Evolutionary conservation across 2,888 invertebrate species (phyloP).

Genomic region (Alcis repandata): DNA sequence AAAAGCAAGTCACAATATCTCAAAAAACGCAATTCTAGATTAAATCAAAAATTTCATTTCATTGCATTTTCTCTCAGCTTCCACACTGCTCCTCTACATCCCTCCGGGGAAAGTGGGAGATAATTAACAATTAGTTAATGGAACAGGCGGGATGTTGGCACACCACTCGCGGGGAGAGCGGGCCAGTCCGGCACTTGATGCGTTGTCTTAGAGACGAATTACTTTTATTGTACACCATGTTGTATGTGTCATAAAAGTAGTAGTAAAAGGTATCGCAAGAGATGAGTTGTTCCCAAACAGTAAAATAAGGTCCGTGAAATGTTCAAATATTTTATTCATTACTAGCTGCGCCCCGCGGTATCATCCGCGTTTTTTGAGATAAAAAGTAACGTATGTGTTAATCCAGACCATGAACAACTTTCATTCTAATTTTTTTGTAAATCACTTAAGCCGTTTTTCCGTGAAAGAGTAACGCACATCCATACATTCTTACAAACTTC

Average conservation of each 20-base stretch:
- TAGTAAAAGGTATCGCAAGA: too few relatives aligned
- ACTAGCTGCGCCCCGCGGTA: too few relatives aligned
- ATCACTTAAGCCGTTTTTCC: too few relatives aligned
- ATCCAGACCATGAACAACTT: too few relatives aligned
- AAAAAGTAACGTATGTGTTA: too few relatives aligned
- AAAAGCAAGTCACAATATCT: background rate
- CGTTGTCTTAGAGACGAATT: constrained; percentile 37
- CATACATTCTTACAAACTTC: too few relatives aligned
- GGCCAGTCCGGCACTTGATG: constrained; percentile 9
- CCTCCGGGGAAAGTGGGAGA: constrained; percentile 47
- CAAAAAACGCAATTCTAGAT: background rate
- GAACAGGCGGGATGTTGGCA: constrained; percentile 55
- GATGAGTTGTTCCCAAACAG: too few relatives aligned
- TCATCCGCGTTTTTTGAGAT: too few relatives aligned
- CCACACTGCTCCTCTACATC: constrained; percentile 22
- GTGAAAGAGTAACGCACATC: too few relatives aligned
- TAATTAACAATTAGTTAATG: constrained; percentile 63
- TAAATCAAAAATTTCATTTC: background rate
- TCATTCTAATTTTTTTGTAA: too few relatives aligned
- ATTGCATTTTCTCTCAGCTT: constrained; percentile 5
- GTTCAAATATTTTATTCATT: too few relatives aligned
- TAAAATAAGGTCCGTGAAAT: too few relatives aligned
- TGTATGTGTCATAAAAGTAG: constrained; percentile 7
- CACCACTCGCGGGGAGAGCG: constrained; percentile 40
- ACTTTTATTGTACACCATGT: constrained; percentile 8